Percentiles rank a stretch among this genome's conserved stretches.
Conservation (phyloP, 2,888 invertebrate genomes). For the Stegana nigrithorax region DNA sequence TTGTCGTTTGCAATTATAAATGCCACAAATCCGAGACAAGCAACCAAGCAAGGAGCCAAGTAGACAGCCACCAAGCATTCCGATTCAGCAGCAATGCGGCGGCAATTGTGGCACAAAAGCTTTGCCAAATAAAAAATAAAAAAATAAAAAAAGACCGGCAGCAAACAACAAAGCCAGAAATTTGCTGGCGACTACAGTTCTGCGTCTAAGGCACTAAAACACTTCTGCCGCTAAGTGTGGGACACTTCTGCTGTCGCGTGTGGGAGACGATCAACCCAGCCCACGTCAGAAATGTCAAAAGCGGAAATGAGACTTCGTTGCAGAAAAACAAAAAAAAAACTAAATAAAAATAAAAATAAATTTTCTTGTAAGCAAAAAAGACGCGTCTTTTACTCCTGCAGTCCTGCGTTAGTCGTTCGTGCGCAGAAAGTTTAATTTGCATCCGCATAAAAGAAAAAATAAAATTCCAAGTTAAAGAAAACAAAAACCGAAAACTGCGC, state of each 20-base stretch:
- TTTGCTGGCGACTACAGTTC: too few relatives aligned
- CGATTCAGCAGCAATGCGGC: neutral
- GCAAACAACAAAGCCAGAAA: neutral
- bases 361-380: neutral
- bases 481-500: neutral
- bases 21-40: constrained; percentile 12
- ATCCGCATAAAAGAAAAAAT: too few relatives aligned
- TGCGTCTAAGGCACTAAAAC: too few relatives aligned
- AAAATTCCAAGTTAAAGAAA: neutral
- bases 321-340: neutral
- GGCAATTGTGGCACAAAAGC: neutral
- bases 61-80: too few relatives aligned
- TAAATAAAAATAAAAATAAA: constrained; percentile 7
- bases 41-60: too few relatives aligned
- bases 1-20: constrained; percentile 16
- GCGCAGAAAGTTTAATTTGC: constrained; percentile 19
- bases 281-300: constrained; percentile 5
- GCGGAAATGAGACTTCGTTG: neutral
- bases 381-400: too few relatives aligned
- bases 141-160: constrained; percentile 33
- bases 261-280: neutral
- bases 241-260: too few relatives aligned
- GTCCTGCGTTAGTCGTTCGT: neutral
- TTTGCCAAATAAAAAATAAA: constrained; percentile 43
- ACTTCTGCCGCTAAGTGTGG: too few relatives aligned